Percentiles rank a stretch among this genome's conserved stretches.
phyloP scores from a whole-genome alignment of 1,140 invertebrate genomes.

The Pseudomyrmex dendroicus region DNA sequence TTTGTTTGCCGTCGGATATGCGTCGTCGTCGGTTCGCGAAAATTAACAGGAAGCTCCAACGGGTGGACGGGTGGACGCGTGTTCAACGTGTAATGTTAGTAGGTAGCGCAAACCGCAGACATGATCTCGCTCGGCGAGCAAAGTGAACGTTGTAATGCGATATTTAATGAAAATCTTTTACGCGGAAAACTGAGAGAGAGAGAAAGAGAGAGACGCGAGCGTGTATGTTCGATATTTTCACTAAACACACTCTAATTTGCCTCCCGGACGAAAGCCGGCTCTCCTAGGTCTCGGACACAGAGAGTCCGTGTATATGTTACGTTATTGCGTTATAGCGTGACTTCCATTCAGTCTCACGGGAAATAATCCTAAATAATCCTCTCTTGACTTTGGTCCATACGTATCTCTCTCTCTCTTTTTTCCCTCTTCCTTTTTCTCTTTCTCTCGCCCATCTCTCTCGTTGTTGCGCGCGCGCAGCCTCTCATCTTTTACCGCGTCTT shows the following conservation, averaged over 20 bases:
- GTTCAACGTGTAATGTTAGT: background rate
- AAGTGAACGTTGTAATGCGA: background rate
- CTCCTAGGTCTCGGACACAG: background rate
- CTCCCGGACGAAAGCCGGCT: background rate
- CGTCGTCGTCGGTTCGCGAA: background rate
- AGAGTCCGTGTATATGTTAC: background rate
- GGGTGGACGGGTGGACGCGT: too few relatives aligned
- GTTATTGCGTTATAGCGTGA: conserved; percentile 2
- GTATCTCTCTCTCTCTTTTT: background rate
- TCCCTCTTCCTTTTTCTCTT: background rate
- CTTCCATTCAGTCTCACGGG: background rate
- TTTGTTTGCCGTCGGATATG: conserved; percentile 3
- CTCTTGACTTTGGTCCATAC: conserved; percentile 6
- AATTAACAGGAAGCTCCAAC: conserved; percentile 32
- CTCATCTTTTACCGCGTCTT: too few relatives aligned
- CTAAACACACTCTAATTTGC: too few relatives aligned
- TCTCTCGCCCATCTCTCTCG: conserved; percentile 3
- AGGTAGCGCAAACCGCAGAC: background rate
- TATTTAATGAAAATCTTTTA: background rate
- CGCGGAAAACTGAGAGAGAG: too few relatives aligned
- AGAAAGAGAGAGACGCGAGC: too few relatives aligned
- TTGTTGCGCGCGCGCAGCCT: background rate
- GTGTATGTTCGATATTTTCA: too few relatives aligned
- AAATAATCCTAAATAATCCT: conserved; percentile 39
- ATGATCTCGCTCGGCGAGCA: background rate